Percentiles rank a stretch among this genome's conserved stretches.
phyloP scores from a whole-genome alignment of 2,113 vertebrate genomes.

The Chionodraco myersi region DNA sequence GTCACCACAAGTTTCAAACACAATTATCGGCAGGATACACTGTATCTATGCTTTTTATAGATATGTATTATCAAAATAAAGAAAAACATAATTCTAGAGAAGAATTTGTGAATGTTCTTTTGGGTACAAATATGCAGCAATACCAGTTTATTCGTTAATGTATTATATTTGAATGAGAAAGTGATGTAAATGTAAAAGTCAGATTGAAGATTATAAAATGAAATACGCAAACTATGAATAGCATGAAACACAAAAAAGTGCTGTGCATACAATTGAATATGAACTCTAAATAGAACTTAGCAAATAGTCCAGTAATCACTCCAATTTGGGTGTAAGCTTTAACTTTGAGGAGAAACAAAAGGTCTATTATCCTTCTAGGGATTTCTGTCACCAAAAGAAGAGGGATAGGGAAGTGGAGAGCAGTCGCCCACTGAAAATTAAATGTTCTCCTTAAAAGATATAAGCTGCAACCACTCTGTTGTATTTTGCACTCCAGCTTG shows the following conservation, averaged over 20 bases:
- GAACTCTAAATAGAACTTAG: background rate
- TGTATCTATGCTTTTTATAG: background rate
- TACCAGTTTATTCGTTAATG: no score
- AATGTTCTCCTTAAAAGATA: slow-evolving; percentile 37
- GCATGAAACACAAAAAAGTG: background rate
- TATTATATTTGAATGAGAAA: no score
- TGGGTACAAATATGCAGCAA: background rate
- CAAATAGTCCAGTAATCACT: background rate
- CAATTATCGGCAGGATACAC: background rate
- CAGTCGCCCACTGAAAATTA: slow-evolving; percentile 22
- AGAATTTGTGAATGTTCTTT: background rate
- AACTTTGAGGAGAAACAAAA: background rate
- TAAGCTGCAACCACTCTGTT: slow-evolving; percentile 1
- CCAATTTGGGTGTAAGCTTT: background rate
- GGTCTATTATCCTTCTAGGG: slow-evolving; percentile 1
- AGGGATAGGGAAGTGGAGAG: background rate
- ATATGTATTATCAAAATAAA: background rate
- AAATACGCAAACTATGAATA: background rate
- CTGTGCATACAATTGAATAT: background rate
- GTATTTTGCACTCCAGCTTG: slow-evolving; percentile 34
- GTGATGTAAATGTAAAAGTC: no score
- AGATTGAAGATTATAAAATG: no score
- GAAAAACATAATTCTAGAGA: background rate
- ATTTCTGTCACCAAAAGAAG: slow-evolving; percentile 17
- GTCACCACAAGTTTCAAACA: slow-evolving; percentile 12